Conservation (phyloP, 2,888 invertebrate species). For the Trilocha varians region DNA sequence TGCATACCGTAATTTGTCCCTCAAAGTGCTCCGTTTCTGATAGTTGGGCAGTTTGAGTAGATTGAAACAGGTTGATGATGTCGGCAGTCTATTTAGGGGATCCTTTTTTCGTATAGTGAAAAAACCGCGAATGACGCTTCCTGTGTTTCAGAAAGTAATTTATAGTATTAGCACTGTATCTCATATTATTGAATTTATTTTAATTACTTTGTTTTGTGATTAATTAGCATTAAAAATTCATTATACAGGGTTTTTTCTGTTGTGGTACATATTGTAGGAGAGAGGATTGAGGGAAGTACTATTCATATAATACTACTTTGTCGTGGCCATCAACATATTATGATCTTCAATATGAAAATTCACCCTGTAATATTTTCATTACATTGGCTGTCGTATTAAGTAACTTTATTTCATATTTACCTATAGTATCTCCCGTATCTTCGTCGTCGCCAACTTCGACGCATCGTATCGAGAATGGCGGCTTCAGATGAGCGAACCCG, state of each 20-base stretch:
- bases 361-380: no score
- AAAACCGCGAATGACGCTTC: conserved; percentile 97
- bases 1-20: conserved; percentile 97
- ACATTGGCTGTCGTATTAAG: no score
- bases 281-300: no score
- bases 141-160: conserved; percentile 50
- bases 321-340: no score
- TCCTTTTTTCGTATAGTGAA: conserved; percentile 97
- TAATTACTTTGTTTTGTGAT: no score
- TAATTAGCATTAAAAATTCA: no score
- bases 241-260: no score
- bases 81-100: conserved; percentile 95
- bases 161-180: no score
- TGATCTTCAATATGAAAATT: no score
- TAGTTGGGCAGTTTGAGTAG: conserved; percentile 98
- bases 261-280: no score
- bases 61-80: conserved; percentile 99
- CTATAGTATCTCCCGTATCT: conserved; percentile 90
- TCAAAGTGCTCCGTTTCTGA: conserved; percentile 93
- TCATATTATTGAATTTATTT: no score
- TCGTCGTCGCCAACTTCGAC: conserved; percentile 99
- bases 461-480: conserved; percentile 98
- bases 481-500: conserved; percentile 96
- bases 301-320: no score
- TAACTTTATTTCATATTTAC: conserved; percentile 65